Base-by-base conservation (phyloP, 2,113 vertebrate genomes). In the Dasyornis broadbenti region DNA sequence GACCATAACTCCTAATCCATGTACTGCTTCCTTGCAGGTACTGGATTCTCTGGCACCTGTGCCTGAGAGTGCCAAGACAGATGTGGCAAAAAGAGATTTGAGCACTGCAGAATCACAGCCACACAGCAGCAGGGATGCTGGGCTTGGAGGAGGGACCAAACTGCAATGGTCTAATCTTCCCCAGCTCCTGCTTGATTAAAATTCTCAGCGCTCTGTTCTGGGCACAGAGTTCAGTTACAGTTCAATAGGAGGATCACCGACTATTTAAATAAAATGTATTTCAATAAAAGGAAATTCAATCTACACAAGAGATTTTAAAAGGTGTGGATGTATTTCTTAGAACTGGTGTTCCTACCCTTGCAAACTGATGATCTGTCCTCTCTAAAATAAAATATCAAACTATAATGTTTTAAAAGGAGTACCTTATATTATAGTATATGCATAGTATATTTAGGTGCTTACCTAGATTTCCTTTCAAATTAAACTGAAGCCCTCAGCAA, bases 371-470 rank as follows among this genome's bases (percentile, higher is more conserved):
- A 49, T 69, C 37, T 23, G 13, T 35, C 33, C 33, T 81, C 42
- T 68, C 68, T 71, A 68, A 71, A 84, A 66, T 52, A 57, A 49
- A 82, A 56, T 16, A n/a, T 12, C 35, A 76, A 60, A 10, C 13
- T 52, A 15, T 31, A 37, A 39, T 21, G 11, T 57, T 83, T 86
- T 90, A 84, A 82, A 61, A 89, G 16, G 17, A 75, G 10, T 23
- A 9, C n/a, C n/a, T n/a, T n/a, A n/a, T n/a, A n/a, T n/a, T n/a
- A n/a, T n/a, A n/a, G n/a, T n/a, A n/a, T n/a, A n/a, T n/a, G n/a
- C n/a, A n/a, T 47, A 83, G 88, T 86, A 22, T 61, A 82, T 84
- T 86, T 78, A 91, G 61, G 31, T 72, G 83, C 47, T 68, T 94
- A 79, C 81, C 65, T 71, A 54, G 28, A 68, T 40, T 71, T 72